Conservation (phyloP, 2,797 vertebrate genomes). For the Cynopterus sphinx region DNA sequence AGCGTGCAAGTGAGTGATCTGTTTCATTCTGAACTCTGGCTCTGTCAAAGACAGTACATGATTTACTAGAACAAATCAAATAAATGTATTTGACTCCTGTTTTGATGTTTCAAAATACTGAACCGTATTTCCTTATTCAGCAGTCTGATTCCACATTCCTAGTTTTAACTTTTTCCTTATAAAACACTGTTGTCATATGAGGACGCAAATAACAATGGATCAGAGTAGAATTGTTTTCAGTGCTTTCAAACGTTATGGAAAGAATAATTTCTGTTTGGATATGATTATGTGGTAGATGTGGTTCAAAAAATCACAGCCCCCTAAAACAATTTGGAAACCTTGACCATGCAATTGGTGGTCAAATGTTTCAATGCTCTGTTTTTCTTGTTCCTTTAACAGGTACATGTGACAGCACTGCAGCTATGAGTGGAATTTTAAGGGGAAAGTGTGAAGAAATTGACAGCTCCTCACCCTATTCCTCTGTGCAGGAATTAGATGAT, state of each 20-base stretch:
- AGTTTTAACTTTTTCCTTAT: slow-evolving; percentile 54
- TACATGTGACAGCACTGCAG: slow-evolving; percentile 84
- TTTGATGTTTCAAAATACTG: slow-evolving; percentile 51
- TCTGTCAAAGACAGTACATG: slow-evolving; percentile 55
- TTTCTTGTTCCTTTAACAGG: slow-evolving; percentile 74
- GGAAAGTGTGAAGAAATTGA: slow-evolving; percentile 97
- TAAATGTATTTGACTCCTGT: slow-evolving; percentile 63
- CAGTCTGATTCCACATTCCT: background rate
- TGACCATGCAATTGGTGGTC: slow-evolving; percentile 31
- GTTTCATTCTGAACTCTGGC: slow-evolving; percentile 62
- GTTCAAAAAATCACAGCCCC: background rate
- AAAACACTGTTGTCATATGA: slow-evolving; percentile 27
- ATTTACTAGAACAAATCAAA: slow-evolving; percentile 72
- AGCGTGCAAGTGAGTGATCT: slow-evolving; percentile 56
- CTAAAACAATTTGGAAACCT: slow-evolving; percentile 58
- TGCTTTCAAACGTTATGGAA: slow-evolving; percentile 28
- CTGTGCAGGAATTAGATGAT: slow-evolving; percentile 93
- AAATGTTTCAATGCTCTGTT: slow-evolving; percentile 59
- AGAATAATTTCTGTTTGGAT: slow-evolving; percentile 36
- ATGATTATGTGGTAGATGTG: background rate
- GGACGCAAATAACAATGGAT: background rate
- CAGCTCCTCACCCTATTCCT: slow-evolving; percentile 92
- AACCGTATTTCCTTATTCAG: background rate
- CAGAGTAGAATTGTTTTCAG: slow-evolving; percentile 7
- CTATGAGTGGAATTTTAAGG: slow-evolving; percentile 96